Base-by-base conservation (phyloP, 2,113 vertebrate genomes). In the Labeo rohita region DNA sequence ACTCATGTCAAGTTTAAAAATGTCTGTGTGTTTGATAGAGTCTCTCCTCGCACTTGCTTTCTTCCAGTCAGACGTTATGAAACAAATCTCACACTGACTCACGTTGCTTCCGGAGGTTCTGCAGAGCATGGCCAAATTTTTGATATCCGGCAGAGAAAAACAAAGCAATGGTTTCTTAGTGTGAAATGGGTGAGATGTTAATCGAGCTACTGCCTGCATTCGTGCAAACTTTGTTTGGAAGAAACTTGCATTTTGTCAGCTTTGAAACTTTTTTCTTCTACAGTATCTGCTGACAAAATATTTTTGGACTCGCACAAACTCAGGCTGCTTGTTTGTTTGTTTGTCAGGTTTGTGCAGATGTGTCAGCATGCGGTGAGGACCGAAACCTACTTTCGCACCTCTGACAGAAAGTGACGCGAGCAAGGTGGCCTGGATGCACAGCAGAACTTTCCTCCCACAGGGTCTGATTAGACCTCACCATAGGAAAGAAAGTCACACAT, bases 341-440 rank as follows among this genome's bases (percentile, higher is more conserved):
- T 61, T 80, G 68, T 72, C 77, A 3, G 36, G n/a, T 45, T 43
- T 81, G 56, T 39, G 50, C 28, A 1, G 75, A 39, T 50, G 34
- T 84, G 36, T 72, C 13, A 18, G 36, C 2, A 0, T 39, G 43
- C 8, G 70, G 78, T 77, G 18, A 88, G 36, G 52, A 72, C 59
- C 73, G 87, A 88, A 88, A 88, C 84, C 73, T 2, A 36, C 3
- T 3, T 5, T n/a, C 2, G 18, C 39, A 3, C n/a, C 34, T 45
- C 43, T 88, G 84, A 77, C 84, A n/a, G 87, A 79, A 88, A 88
- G 52, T 88, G 84, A 85, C 84, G 87, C 8, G 7, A 8, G 74
- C 16, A 13, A 63, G 10, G 2, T 80, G 56, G n/a, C 78, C 59
- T 77, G 23, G 49, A 52, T 77, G 3, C 18, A 12, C 15, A 72